Conservation (phyloP, 2,888 invertebrate species). For the Eristalis intricaria region DNA sequence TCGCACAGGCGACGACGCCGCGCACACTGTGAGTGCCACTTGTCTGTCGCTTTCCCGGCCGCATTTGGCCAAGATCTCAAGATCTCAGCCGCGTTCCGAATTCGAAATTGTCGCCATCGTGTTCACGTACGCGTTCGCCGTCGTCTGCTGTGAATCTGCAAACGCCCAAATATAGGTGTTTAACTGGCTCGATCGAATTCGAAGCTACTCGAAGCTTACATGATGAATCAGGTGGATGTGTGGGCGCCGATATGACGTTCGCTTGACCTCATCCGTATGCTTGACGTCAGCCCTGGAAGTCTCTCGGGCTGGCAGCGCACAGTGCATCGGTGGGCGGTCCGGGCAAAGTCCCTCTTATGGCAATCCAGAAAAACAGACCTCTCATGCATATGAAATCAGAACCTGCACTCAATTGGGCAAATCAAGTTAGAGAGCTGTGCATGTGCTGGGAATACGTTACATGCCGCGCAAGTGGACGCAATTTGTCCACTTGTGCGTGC, state of each 20-base stretch:
- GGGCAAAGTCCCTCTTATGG: slow-evolving; percentile 6
- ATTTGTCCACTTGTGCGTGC: slow-evolving; percentile 51
- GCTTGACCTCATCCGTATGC: slow-evolving; percentile 43
- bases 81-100: slow-evolving; percentile 10
- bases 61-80: slow-evolving; percentile 10
- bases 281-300: slow-evolving; percentile 3
- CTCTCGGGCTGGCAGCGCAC: slow-evolving; percentile 6
- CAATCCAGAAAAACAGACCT: slow-evolving; percentile 20
- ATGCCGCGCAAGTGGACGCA: slow-evolving; percentile 23
- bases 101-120: slow-evolving; percentile 23
- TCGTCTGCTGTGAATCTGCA: slow-evolving; percentile 58
- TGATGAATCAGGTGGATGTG: slow-evolving; percentile 44
- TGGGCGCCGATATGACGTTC: slow-evolving; percentile 35
- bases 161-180: slow-evolving; percentile 49
- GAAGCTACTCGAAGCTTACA: not conserved
- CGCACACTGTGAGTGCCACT: slow-evolving; percentile 27
- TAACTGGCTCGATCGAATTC: not conserved
- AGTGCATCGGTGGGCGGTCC: slow-evolving; percentile 1
- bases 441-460: slow-evolving; percentile 36
- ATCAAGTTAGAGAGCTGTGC: slow-evolving; percentile 19
- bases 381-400: slow-evolving; percentile 29
- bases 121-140: too few relatives aligned
- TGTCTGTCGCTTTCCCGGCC: slow-evolving; percentile 54
- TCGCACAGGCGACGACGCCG: not conserved
- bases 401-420: slow-evolving; percentile 54